Percentiles rank a stretch among this genome's conserved stretches.
Evolutionary conservation across 2,113 vertebrate genomes (phyloP).

Genomic region (Anthoscopus minutus): DNA sequence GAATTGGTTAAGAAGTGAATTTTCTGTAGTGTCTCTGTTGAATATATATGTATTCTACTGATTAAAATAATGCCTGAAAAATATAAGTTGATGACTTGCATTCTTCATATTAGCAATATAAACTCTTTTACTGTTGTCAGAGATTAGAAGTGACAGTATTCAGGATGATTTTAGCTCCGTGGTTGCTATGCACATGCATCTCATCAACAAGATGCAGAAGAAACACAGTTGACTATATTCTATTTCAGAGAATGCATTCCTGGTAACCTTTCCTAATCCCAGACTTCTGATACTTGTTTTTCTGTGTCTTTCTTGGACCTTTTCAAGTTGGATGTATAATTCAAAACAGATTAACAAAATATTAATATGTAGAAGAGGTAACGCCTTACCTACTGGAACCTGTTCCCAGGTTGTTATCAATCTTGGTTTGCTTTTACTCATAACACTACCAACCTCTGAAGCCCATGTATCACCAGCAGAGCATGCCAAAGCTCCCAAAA

Average conservation of each 20-base stretch:
- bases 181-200: not conserved
- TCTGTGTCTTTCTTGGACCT: not conserved
- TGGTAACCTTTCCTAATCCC: not conserved
- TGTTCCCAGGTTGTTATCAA: slow-evolving; percentile 93
- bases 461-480: slow-evolving; percentile 94
- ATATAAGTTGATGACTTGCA: not conserved
- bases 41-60: not conserved
- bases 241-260: not conserved
- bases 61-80: not conserved
- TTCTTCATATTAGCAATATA: not conserved
- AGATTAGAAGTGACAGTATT: not conserved
- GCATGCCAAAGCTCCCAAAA: slow-evolving; percentile 87
- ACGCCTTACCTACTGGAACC: slow-evolving; percentile 87
- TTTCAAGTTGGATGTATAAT: not conserved
- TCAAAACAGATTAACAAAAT: not conserved
- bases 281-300: not conserved
- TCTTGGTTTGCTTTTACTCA: slow-evolving; percentile 80
- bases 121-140: not conserved
- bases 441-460: slow-evolving; percentile 87
- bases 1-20: not conserved
- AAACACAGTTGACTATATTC: not conserved
- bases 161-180: not conserved
- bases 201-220: not conserved
- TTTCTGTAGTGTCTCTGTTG: not conserved
- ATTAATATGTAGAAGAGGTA: not conserved